phyloP scores from a whole-genome alignment of 2,113 vertebrate species.

The Leptobrachium ailaonicum region DNA sequence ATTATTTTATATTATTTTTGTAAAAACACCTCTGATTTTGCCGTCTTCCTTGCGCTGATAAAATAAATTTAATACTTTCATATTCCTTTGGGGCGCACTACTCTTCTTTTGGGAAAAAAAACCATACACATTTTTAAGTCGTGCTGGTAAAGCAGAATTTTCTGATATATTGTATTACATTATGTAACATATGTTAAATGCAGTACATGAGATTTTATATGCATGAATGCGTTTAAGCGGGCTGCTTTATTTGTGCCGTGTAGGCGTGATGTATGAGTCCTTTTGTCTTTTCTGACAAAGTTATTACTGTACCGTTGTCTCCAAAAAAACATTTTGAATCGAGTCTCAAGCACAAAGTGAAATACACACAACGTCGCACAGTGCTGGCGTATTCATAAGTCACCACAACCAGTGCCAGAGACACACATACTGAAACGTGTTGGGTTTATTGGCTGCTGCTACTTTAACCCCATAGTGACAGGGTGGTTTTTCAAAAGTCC shows the following conservation, averaged over 20 bases:
- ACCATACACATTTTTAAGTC: not conserved
- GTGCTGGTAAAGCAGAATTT: not conserved
- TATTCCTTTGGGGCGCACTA: not conserved
- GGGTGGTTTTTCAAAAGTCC: too few relatives aligned
- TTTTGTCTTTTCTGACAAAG: not conserved
- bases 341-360: not conserved
- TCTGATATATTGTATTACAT: slow-evolving; percentile 11
- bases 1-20: too few relatives aligned
- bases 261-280: not conserved
- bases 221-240: not conserved
- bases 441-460: too few relatives aligned
- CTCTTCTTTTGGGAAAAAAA: not conserved
- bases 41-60: too few relatives aligned
- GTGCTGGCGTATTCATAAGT: not conserved
- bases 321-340: not conserved
- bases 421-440: not conserved
- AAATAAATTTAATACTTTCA: too few relatives aligned
- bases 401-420: too few relatives aligned
- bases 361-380: not conserved
- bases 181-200: not conserved
- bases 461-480: too few relatives aligned
- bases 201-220: not conserved
- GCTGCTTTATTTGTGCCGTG: slow-evolving; percentile 2
- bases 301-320: not conserved
- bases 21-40: too few relatives aligned